Evolutionary conservation across 2,113 vertebrate species (phyloP).

Genomic region (Cyprinodon variegatus): DNA sequence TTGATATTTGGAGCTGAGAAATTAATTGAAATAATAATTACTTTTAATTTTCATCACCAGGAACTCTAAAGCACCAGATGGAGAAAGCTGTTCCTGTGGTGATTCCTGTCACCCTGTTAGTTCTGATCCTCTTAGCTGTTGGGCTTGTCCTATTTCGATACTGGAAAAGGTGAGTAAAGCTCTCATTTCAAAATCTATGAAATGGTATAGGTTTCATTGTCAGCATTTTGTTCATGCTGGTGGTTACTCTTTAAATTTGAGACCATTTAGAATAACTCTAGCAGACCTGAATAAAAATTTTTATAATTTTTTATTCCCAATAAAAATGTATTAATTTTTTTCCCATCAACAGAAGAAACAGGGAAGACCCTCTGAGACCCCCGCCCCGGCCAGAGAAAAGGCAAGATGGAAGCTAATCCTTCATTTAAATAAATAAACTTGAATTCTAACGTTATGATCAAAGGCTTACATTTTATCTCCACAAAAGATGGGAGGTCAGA

Average conservation of each 20-base stretch:
- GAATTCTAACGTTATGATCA: neutral
- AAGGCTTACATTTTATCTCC: neutral
- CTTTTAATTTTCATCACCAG: slow-evolving; percentile 24
- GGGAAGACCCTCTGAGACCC: neutral
- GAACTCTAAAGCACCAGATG: slow-evolving; percentile 38
- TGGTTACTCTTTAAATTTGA: neutral
- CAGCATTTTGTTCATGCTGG: neutral
- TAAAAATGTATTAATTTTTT: neutral
- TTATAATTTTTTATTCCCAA: too few relatives aligned
- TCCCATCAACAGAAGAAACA: slow-evolving; percentile 12
- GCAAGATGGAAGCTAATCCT: neutral
- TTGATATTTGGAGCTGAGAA: neutral
- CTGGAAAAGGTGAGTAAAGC: slow-evolving; percentile 43
- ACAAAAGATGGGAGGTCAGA: neutral
- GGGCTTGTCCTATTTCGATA: slow-evolving; percentile 36
- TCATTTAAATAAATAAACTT: neutral
- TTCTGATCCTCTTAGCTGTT: slow-evolving; percentile 20
- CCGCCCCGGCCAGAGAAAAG: slow-evolving; percentile 61
- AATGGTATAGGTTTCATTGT: neutral
- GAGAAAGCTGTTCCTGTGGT: slow-evolving; percentile 2
- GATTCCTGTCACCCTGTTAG: slow-evolving; percentile 23
- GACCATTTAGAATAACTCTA: neutral
- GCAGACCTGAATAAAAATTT: neutral
- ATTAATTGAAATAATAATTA: neutral
- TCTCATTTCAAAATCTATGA: neutral